Evolutionary conservation across 2,888 invertebrate genomes (phyloP).

Genomic region (Eurytoma californica): DNA sequence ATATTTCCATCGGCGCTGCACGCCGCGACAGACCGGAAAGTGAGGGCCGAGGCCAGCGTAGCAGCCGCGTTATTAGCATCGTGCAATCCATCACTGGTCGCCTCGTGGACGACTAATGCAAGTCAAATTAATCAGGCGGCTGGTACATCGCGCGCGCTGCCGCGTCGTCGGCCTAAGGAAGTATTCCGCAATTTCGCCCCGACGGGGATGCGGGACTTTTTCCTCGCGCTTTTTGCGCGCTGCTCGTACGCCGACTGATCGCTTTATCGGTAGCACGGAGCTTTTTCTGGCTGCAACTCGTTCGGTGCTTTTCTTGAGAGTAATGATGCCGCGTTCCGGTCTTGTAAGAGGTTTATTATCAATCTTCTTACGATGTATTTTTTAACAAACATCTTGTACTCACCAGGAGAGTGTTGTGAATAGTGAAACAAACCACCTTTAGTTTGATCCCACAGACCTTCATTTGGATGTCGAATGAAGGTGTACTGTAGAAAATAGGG

Average conservation of each 20-base stretch:
- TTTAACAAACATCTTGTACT: too few relatives aligned
- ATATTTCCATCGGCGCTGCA: too few relatives aligned
- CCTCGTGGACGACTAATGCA: conserved; percentile 13
- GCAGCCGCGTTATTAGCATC: conserved; percentile 33
- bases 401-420: too few relatives aligned
- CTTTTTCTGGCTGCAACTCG: neutral
- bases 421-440: too few relatives aligned
- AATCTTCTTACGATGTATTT: too few relatives aligned
- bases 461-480: too few relatives aligned
- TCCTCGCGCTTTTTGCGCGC: neutral
- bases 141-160: neutral
- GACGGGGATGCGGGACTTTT: neutral
- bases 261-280: neutral
- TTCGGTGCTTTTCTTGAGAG: neutral
- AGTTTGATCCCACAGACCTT: too few relatives aligned
- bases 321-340: too few relatives aligned
- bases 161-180: neutral
- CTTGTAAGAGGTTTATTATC: too few relatives aligned
- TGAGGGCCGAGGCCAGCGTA: neutral
- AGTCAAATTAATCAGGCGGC: conserved; percentile 29
- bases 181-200: neutral
- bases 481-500: too few relatives aligned
- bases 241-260: neutral
- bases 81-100: conserved; percentile 32
- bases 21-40: too few relatives aligned